These are phyloP conservation scores for Patagioenas fasciata DNA, from an alignment of 2,113 vertebrate species.

Conservation along the genomic window DNA sequence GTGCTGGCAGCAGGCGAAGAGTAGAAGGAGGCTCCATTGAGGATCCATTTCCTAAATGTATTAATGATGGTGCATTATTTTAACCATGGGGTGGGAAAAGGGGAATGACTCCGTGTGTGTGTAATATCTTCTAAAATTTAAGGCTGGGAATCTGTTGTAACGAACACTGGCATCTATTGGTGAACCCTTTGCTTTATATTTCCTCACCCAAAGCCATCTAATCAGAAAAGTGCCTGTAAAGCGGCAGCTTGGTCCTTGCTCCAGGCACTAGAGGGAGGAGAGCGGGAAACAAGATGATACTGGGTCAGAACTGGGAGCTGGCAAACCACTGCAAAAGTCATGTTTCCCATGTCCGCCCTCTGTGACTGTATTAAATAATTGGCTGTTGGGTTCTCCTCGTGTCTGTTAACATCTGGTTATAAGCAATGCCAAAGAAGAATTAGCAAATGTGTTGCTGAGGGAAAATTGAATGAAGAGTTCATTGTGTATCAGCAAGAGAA, in stretches of 20 bases:
- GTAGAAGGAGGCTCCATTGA: not conserved
- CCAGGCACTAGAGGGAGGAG: not conserved
- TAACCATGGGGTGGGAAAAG: not conserved
- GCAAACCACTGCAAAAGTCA: conserved; percentile 17
- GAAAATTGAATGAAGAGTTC: conserved; percentile 12
- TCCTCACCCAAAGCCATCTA: not conserved
- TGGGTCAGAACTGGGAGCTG: conserved; percentile 36
- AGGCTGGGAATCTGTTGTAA: not conserved
- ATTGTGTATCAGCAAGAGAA: not conserved
- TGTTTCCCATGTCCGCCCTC: not conserved
- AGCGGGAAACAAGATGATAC: conserved; percentile 12
- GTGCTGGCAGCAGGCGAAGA: not conserved
- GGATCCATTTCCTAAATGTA: not conserved
- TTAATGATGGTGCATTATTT: not conserved
- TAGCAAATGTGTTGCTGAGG: not conserved
- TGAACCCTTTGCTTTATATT: conserved; percentile 8
- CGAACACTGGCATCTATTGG: not conserved
- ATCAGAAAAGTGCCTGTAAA: conserved; percentile 2
- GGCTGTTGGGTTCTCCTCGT: not conserved
- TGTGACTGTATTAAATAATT: conserved; percentile 25
- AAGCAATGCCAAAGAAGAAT: conserved; percentile 53
- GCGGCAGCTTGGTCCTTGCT: conserved; percentile 33
- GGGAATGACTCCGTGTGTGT: not conserved
- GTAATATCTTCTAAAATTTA: not conserved
- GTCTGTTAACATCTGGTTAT: conserved; percentile 58